phyloP scores from a whole-genome alignment of 2,888 invertebrate genomes.

The Diarsia mendica region DNA sequence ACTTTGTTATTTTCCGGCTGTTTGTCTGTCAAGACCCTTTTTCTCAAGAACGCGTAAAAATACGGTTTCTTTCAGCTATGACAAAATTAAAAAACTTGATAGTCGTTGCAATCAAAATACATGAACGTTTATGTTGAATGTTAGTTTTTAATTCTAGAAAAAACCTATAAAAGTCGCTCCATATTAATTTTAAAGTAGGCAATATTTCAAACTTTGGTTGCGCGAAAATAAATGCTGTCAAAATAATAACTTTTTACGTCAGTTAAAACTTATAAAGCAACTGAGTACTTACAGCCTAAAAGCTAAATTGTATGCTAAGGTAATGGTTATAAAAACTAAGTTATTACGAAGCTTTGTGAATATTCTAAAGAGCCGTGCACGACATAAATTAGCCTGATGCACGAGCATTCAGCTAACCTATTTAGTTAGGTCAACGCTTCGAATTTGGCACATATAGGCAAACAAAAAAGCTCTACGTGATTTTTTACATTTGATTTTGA shows the following conservation, averaged over 20 bases:
- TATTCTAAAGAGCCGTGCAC: conserved; percentile 24
- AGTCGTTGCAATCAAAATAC: no score
- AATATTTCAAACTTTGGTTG: not conserved
- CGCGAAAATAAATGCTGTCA: not conserved
- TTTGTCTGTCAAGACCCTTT: no score
- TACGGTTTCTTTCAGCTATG: no score
- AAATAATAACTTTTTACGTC: not conserved
- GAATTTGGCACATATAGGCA: conserved; percentile 9
- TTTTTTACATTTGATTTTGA: not conserved
- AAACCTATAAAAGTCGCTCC: not conserved
- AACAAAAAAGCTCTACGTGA: not conserved
- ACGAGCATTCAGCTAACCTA: conserved; percentile 42
- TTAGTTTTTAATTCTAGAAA: not conserved
- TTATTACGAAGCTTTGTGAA: conserved; percentile 18
- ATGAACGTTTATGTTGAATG: no score
- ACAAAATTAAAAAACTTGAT: no score
- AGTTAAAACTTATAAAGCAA: not conserved
- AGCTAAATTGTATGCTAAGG: conserved; percentile 9
- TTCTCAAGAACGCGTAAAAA: no score
- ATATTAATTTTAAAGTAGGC: not conserved
- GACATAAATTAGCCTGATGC: conserved; percentile 32
- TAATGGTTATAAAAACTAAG: conserved; percentile 31
- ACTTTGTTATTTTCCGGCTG: no score
- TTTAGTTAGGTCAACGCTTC: conserved; percentile 45
- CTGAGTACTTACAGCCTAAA: conserved; percentile 9